Percentiles rank a stretch among this genome's conserved stretches.
Conservation (phyloP, 2,888 invertebrate species). For the Falcaria lacertinaria region DNA sequence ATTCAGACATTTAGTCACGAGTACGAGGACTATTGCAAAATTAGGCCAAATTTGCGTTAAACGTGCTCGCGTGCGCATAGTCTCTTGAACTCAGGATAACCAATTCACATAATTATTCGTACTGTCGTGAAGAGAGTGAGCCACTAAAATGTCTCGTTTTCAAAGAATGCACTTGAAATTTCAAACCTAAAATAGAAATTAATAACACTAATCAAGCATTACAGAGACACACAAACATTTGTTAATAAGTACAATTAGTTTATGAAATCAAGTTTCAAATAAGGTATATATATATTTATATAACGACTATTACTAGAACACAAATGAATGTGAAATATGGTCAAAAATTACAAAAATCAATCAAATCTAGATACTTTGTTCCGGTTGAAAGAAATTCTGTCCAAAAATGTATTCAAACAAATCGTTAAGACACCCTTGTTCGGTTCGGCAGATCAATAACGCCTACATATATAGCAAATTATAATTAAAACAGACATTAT, state of each 20-base stretch:
- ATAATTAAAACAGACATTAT: background rate
- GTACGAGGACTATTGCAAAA: background rate
- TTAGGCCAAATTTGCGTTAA: background rate
- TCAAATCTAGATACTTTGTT: background rate
- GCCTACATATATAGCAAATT: background rate
- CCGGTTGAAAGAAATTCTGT: background rate
- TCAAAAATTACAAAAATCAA: background rate
- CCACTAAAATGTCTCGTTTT: background rate
- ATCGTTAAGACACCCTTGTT: background rate
- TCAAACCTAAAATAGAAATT: no score
- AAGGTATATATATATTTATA: no score
- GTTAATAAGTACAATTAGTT: no score
- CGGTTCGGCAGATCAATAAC: background rate
- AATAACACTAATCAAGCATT: no score
- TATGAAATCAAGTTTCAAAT: no score
- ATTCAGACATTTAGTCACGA: background rate
- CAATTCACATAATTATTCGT: background rate
- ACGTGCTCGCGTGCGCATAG: conserved; percentile 1
- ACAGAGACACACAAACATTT: no score
- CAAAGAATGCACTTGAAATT: no score
- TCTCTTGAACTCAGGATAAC: conserved; percentile 1
- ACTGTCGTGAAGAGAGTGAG: background rate
- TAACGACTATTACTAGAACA: background rate
- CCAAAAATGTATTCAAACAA: background rate
- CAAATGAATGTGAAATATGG: background rate